These are phyloP conservation scores for Plestiodon gilberti DNA, from an alignment of 2,113 vertebrate genomes.

Conservation along the genomic window DNA sequence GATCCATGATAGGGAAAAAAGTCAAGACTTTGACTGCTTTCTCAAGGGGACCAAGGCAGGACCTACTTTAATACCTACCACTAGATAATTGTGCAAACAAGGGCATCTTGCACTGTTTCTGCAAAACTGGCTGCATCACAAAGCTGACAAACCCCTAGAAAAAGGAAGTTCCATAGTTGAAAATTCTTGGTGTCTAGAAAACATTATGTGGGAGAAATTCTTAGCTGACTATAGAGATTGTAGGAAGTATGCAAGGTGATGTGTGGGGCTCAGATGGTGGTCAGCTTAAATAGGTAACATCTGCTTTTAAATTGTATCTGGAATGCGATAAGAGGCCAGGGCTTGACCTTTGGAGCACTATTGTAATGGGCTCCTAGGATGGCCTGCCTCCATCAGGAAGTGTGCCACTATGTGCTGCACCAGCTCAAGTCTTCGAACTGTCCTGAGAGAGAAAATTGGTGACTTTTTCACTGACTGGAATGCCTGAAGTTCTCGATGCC, in stretches of 20 bases:
- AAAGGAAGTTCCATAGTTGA: background rate
- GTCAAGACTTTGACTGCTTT: background rate
- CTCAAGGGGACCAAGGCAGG: background rate
- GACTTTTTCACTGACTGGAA: no score
- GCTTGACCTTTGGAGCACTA: background rate
- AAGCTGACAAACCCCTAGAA: background rate
- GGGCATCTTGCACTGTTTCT: background rate
- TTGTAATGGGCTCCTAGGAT: background rate
- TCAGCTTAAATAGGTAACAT: background rate
- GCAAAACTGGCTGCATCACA: background rate
- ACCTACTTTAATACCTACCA: background rate
- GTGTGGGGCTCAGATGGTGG: background rate
- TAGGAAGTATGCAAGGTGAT: background rate
- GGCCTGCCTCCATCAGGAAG: background rate
- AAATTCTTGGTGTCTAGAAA: background rate
- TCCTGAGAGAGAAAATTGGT: background rate
- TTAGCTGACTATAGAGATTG: background rate
- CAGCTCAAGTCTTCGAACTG: background rate
- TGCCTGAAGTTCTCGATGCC: background rate
- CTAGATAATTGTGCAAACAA: background rate
- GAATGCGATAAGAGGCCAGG: background rate
- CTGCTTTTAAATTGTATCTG: background rate
- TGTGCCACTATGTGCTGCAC: background rate
- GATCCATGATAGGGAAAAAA: background rate
- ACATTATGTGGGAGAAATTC: no score